Conservation (phyloP, 2,888 invertebrate genomes). For the Noctua janthe region DNA sequence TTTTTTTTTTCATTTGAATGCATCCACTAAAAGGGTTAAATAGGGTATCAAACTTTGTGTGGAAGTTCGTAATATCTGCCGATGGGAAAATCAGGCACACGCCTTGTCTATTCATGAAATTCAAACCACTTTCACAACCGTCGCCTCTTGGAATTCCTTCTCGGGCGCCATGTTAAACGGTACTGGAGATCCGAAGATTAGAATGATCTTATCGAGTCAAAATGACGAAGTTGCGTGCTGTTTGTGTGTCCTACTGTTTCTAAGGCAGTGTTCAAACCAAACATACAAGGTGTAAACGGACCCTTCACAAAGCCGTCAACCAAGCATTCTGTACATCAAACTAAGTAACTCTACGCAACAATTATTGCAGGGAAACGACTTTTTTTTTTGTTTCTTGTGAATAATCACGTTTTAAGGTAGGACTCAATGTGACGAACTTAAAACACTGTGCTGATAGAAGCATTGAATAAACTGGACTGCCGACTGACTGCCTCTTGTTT, state of each 20-base stretch:
- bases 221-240: conserved; percentile 34
- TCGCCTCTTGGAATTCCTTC: conserved; percentile 2
- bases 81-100: background rate
- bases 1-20: background rate
- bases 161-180: conserved; percentile 12
- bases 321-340: too few relatives aligned
- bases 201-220: conserved; percentile 4
- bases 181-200: conserved; percentile 1
- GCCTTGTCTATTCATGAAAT: conserved; percentile 18
- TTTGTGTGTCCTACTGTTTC: conserved; percentile 26
- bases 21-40: background rate
- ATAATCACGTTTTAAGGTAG: too few relatives aligned
- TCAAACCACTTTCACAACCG: conserved; percentile 30
- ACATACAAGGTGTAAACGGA: too few relatives aligned
- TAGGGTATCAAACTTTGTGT: background rate
- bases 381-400: too few relatives aligned
- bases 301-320: too few relatives aligned
- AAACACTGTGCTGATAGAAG: too few relatives aligned
- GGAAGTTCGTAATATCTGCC: background rate
- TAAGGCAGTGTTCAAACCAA: background rate
- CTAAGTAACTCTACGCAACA: too few relatives aligned
- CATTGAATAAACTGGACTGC: too few relatives aligned
- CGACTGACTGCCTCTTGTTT: background rate
- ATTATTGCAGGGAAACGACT: too few relatives aligned
- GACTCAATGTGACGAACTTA: too few relatives aligned